phyloP scores from a whole-genome alignment of 2,888 invertebrate genomes.

The Amiota minor region DNA sequence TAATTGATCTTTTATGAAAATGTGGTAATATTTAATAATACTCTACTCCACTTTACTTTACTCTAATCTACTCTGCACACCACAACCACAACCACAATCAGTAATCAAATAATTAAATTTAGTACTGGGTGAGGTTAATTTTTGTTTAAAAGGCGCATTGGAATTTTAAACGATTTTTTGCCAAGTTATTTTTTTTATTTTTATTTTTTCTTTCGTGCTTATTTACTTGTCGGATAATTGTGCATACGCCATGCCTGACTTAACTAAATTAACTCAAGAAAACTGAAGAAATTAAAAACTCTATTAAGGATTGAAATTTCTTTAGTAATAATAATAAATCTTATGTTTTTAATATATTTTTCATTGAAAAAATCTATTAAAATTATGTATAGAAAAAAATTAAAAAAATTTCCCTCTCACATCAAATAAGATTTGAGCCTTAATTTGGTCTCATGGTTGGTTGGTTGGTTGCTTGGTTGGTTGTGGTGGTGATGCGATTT shows the following conservation, averaged over 20 bases:
- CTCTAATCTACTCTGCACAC: no score
- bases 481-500: background rate
- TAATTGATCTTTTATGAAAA: constrained; percentile 36
- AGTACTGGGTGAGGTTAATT: background rate
- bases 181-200: no score
- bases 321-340: background rate
- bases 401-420: no score
- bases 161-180: background rate
- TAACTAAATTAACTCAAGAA: background rate
- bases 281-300: no score
- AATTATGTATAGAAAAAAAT: background rate
- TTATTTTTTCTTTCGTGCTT: no score
- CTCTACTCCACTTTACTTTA: no score
- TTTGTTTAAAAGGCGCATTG: background rate
- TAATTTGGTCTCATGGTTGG: background rate
- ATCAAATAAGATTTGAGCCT: no score
- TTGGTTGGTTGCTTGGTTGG: background rate
- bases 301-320: no score
- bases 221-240: constrained; percentile 33
- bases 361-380: background rate
- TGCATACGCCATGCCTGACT: constrained; percentile 46
- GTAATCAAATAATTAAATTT: constrained; percentile 4
- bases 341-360: background rate
- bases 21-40: constrained; percentile 45
- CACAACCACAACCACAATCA: no score